Conservation (phyloP, 2,113 vertebrate genomes). For the Hippocampus guttulatus region DNA sequence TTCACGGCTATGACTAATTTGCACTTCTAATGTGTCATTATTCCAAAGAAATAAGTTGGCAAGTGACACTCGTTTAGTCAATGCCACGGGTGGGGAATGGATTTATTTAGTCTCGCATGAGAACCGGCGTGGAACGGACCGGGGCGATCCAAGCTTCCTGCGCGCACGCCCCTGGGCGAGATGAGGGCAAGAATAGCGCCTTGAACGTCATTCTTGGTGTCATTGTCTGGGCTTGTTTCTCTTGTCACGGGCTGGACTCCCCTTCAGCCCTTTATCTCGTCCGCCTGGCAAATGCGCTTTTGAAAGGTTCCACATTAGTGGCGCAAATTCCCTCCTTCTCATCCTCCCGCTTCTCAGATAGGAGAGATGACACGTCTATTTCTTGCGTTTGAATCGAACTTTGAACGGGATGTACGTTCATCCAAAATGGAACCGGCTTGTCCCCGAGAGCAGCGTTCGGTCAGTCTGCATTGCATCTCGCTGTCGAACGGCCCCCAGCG, state of each 20-base stretch:
- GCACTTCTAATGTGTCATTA: neutral
- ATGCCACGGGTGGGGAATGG: neutral
- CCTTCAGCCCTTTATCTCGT: slow-evolving; percentile 58
- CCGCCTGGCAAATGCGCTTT: slow-evolving; percentile 68
- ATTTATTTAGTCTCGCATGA: too few species aligned
- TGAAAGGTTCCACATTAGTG: slow-evolving; percentile 69
- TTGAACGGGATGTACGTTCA: neutral
- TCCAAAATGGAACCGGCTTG: slow-evolving; percentile 3
- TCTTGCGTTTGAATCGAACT: slow-evolving; percentile 3
- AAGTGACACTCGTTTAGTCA: neutral
- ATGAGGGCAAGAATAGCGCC: slow-evolving; percentile 24
- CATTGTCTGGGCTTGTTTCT: slow-evolving; percentile 30
- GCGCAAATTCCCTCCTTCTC: slow-evolving; percentile 43
- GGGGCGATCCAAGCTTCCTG: slow-evolving; percentile 1
- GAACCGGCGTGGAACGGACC: neutral
- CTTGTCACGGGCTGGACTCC: slow-evolving; percentile 34
- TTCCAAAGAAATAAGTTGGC: neutral
- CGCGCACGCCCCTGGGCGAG: slow-evolving; percentile 16
- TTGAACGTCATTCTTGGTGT: slow-evolving; percentile 11
- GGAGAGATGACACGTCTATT: slow-evolving; percentile 63
- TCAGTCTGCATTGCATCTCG: slow-evolving; percentile 23
- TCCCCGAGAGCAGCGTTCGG: neutral
- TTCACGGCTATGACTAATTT: neutral
- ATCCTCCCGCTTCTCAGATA: slow-evolving; percentile 52
- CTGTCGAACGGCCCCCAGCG: slow-evolving; percentile 25